Percentiles rank a stretch among this genome's conserved stretches.
phyloP scores from a whole-genome alignment of 2,113 vertebrate genomes.

The Heterotilapia buettikoferi region DNA sequence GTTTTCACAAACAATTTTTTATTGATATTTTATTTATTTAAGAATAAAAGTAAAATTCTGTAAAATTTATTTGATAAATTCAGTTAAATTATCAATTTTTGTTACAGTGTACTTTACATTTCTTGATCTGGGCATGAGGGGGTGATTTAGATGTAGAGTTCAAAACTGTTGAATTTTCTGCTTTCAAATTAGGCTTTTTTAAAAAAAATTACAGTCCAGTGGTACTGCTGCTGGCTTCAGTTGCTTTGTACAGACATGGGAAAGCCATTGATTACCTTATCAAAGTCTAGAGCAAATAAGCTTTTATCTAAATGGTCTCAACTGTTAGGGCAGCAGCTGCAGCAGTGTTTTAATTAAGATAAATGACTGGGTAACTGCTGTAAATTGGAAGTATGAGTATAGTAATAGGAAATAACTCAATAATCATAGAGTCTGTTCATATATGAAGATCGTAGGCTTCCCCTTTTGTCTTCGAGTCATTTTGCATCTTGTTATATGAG shows the following conservation, averaged over 20 bases:
- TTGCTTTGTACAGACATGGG: background rate
- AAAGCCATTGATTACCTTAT: rapidly evolving
- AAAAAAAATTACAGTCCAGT: background rate
- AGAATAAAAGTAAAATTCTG: background rate
- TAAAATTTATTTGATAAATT: background rate
- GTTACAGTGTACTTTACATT: background rate
- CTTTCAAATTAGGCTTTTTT: background rate
- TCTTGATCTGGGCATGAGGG: background rate
- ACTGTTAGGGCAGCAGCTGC: rapidly evolving
- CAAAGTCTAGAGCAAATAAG: background rate
- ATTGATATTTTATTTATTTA: background rate
- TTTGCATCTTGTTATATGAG: background rate
- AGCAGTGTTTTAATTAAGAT: background rate
- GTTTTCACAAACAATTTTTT: background rate
- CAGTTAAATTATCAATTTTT: background rate
- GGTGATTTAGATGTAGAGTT: background rate
- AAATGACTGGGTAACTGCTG: rapidly evolving
- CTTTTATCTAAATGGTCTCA: background rate
- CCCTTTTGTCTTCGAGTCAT: background rate
- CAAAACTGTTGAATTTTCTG: background rate
- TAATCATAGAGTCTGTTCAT: background rate
- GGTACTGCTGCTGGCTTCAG: background rate
- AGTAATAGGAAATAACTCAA: background rate
- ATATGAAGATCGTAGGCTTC: background rate
- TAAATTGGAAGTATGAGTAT: background rate